These are phyloP conservation scores for Troides oblongomaculatus DNA, from an alignment of 2,888 invertebrate genomes.

Conservation along the genomic window DNA sequence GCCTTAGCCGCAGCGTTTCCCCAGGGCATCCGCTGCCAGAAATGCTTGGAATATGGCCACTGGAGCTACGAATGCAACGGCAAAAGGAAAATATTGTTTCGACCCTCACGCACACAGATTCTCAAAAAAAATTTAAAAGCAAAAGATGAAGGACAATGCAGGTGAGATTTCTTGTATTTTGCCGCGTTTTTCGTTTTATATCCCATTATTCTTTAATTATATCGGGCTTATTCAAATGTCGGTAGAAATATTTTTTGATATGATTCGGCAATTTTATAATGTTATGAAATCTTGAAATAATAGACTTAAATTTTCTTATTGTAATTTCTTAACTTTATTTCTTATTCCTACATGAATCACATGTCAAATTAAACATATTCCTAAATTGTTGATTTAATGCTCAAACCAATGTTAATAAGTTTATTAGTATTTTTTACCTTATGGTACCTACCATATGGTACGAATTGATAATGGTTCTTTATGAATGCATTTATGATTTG, in stretches of 20 bases:
- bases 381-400: no score
- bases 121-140: constrained; percentile 83
- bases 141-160: constrained; percentile 62
- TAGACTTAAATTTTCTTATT: constrained; percentile 4
- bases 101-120: constrained; percentile 90
- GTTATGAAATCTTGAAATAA: no score
- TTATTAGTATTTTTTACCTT: no score
- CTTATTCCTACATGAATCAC: no score
- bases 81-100: constrained; percentile 91
- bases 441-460: no score
- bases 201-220: background rate
- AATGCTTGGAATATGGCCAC: constrained; percentile 94
- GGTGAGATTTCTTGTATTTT: constrained; percentile 42
- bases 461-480: no score
- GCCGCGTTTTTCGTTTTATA: constrained; percentile 13
- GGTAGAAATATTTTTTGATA: constrained; percentile 5
- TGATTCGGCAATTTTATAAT: no score
- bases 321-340: background rate
- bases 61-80: constrained; percentile 97
- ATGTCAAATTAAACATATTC: no score
- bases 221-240: background rate
- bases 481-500: no score
- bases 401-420: no score
- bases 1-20: constrained; percentile 84
- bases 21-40: constrained; percentile 92